Evolutionary conservation across 2,113 vertebrate species (phyloP).

Genomic region (Poecilia latipinna): DNA sequence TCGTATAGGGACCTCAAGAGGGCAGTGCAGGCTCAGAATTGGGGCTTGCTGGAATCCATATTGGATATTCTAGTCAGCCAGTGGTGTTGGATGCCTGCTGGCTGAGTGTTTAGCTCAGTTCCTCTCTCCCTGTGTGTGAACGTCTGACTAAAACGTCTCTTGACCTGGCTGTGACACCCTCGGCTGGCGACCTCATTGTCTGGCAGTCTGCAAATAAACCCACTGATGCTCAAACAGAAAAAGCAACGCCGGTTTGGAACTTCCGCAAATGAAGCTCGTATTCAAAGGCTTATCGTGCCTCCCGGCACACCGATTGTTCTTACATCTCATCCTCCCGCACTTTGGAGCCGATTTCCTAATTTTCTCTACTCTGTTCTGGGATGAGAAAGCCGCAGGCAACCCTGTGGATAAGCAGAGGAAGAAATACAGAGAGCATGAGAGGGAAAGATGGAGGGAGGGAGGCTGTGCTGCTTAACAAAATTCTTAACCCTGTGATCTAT

Average conservation of each 20-base stretch:
- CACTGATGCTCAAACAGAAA: conserved; percentile 36
- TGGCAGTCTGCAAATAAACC: conserved; percentile 57
- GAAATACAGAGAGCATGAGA: conserved; percentile 39
- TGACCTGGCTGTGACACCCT: conserved; percentile 60
- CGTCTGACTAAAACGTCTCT: conserved; percentile 60
- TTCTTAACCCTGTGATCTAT: conserved; percentile 48
- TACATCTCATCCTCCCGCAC: conserved; percentile 64
- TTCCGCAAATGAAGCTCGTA: conserved; percentile 54
- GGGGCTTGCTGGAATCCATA: neutral
- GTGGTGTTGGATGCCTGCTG: conserved; percentile 37
- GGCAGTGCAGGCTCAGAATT: conserved; percentile 46
- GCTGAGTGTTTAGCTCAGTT: conserved; percentile 51
- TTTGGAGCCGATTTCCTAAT: conserved; percentile 64
- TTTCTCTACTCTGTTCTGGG: conserved; percentile 64
- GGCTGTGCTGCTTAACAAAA: conserved; percentile 39
- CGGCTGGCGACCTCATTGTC: conserved; percentile 42
- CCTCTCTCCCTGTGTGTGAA: conserved; percentile 46
- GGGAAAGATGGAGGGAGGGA: conserved; percentile 16
- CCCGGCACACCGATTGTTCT: conserved; percentile 60
- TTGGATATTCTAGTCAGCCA: conserved; percentile 46
- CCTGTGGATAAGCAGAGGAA: conserved; percentile 63
- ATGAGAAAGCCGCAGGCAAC: conserved; percentile 66
- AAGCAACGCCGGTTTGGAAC: conserved; percentile 44
- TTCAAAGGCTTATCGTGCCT: conserved; percentile 63
- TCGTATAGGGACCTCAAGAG: conserved; percentile 32